These are phyloP conservation scores for Oncorhynchus nerka DNA, from an alignment of 2,113 vertebrate species.

Conservation along the genomic window DNA sequence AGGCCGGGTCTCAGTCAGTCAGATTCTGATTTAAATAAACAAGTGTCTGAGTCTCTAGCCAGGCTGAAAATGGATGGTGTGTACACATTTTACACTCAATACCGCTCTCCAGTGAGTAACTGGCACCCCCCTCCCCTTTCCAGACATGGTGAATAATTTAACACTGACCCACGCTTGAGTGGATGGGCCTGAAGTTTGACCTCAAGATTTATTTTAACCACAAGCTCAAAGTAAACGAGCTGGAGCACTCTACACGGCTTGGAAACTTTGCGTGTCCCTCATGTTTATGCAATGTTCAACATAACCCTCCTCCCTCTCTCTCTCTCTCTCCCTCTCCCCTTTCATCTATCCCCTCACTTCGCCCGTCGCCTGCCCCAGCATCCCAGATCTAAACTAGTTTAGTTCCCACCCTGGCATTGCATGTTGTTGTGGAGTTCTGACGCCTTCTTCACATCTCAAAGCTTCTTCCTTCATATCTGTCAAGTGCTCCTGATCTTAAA, in stretches of 20 bases:
- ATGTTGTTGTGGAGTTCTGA: conserved; percentile 5
- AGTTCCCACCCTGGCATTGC: conserved; percentile 5
- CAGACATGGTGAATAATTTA: conserved; percentile 67
- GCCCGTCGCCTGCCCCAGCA: background rate
- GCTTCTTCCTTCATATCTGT: background rate
- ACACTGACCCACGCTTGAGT: conserved; percentile 55
- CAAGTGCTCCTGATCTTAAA: conserved; percentile 4
- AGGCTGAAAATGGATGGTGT: conserved; percentile 47
- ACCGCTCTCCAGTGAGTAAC: conserved; percentile 39
- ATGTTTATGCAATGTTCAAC: conserved; percentile 65
- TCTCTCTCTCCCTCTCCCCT: background rate
- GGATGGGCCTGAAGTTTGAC: conserved; percentile 64
- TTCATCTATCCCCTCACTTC: conserved; percentile 6
- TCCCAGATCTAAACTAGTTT: conserved; percentile 25
- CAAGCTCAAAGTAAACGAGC: conserved; percentile 56
- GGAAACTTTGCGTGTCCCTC: conserved; percentile 51
- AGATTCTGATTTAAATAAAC: conserved; percentile 49
- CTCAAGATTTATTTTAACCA: conserved; percentile 65
- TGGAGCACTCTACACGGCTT: conserved; percentile 20
- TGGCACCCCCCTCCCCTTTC: conserved; percentile 40
- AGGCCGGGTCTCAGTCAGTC: conserved; percentile 21
- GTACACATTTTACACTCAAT: conserved; percentile 55
- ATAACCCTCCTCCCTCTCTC: conserved; percentile 33
- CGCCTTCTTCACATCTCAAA: conserved; percentile 13
- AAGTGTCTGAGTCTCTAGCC: conserved; percentile 48